Conservation (phyloP, 2,113 vertebrate species). For the Microcebus jonahi region DNA sequence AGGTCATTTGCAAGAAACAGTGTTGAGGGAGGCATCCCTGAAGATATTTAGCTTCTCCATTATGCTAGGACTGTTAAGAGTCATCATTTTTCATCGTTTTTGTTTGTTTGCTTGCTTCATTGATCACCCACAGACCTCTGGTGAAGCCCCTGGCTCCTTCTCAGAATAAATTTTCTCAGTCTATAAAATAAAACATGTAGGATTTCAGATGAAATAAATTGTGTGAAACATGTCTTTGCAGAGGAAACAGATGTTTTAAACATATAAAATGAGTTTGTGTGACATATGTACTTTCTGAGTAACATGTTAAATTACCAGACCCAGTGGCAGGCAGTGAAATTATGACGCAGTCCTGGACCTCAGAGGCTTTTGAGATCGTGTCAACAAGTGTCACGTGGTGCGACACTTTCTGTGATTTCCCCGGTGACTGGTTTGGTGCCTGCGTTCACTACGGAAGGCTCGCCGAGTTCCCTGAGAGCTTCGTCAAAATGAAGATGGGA, state of each 20-base stretch:
- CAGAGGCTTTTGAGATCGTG: neutral
- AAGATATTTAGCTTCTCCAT: neutral
- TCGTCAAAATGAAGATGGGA: neutral
- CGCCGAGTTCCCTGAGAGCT: neutral
- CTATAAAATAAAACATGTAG: neutral
- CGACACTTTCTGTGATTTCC: neutral
- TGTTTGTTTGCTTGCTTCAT: neutral
- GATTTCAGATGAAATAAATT: neutral
- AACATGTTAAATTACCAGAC: neutral
- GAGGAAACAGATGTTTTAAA: neutral
- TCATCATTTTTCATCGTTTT: neutral
- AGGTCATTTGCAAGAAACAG: neutral
- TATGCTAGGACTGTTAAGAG: neutral
- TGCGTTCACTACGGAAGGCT: rapidly evolving
- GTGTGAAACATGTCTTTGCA: neutral
- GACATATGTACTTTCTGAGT: neutral
- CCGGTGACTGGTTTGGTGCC: neutral
- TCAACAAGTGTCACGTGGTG: rapidly evolving
- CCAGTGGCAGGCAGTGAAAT: rapidly evolving
- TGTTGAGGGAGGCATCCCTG: neutral
- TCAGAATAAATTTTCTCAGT: neutral
- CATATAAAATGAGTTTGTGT: neutral
- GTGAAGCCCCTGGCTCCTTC: neutral
- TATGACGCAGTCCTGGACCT: neutral
- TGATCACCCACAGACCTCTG: neutral